Base-by-base conservation (phyloP, 2,888 invertebrate genomes). In the Baccha elongata region DNA sequence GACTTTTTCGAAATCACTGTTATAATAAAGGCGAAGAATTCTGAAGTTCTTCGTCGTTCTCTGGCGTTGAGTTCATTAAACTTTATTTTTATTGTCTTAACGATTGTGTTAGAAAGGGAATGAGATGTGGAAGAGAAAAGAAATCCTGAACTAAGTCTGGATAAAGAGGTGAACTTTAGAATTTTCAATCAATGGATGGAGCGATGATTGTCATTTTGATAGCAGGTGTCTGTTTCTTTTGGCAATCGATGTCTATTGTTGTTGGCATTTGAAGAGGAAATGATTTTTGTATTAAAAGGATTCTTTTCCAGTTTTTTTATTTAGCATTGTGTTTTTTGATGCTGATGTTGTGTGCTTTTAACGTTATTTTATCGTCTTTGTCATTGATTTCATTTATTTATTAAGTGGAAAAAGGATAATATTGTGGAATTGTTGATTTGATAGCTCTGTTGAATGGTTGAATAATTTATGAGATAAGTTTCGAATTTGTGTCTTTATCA, bases 21-120 rank as follows among this genome's bases (percentile, higher is more conserved):
- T 37, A 26, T n/a, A 55, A 29, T 58, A 58, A 60, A 50, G 26
- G 42, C 21, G 19, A 53, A 53, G 35, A 53, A 21, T 52, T 13
- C 10, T 29, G 37, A 13, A 23, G 21, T 8, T 32, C 11, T 11
- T 10, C 11, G 1, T 15, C 10, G 35, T 10, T 15, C 15, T n/a
- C 10, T 26, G 26, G 23, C 19, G 40, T 40, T 55, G 37, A 40
- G 48, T 68, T 80, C 68, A 74, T 68, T 62, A 68, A 68, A 74
- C 74, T 68, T 68, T 55, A 23, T 48, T 68, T 40, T 74, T 80
- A 73, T 74, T 80, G 68, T 73, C 68, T 55, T 55, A 69, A 74
- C 48, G 67, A 75, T 55, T 48, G 68, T 68, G 53, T 17, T 42
- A 37, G 13, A 21, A 52, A 32, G 23, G 7, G 35, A 3, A 46